These are phyloP conservation scores for Orchesellides sinensis DNA, from an alignment of 2,888 invertebrate species.

Conservation along the genomic window DNA sequence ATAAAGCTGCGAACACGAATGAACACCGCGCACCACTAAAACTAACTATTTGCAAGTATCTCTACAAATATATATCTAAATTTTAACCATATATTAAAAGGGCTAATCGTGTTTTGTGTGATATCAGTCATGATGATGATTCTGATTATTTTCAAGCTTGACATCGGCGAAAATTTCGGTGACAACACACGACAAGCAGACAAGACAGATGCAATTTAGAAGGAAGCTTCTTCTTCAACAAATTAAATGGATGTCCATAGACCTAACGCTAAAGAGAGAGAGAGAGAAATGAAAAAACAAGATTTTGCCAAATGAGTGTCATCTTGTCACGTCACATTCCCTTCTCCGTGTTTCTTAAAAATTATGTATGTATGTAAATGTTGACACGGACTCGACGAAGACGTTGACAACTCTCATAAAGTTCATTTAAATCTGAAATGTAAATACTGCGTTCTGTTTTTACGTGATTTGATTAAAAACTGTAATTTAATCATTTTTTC, in stretches of 20 bases:
- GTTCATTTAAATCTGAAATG: conserved; percentile 24
- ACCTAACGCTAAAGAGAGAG: conserved; percentile 3
- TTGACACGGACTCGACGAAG: conserved; percentile 49
- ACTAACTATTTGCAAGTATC: too few relatives aligned
- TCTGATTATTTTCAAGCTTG: conserved; percentile 20
- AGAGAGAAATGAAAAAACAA: conserved; percentile 35
- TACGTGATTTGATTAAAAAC: conserved; percentile 53
- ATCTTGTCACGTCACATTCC: conserved; percentile 54
- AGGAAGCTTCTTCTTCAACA: not conserved
- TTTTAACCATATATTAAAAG: too few relatives aligned
- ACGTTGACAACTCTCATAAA: conserved; percentile 43
- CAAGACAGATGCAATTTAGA: conserved; percentile 42
- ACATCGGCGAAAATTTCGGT: conserved; percentile 18
- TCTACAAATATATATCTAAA: too few relatives aligned
- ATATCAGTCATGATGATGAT: not conserved
- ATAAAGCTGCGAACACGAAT: conserved; percentile 16
- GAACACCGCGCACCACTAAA: not conserved
- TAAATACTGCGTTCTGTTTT: conserved; percentile 7
- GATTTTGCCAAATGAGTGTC: conserved; percentile 61
- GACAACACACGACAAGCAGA: conserved; percentile 21
- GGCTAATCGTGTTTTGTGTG: too few relatives aligned
- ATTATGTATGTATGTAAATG: too few relatives aligned
- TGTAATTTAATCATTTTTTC: too few relatives aligned
- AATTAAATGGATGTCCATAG: not conserved
- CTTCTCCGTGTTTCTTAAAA: too few relatives aligned